Percentiles rank a stretch among this genome's conserved stretches.
These are phyloP conservation scores for Parus major DNA, from an alignment of 2,113 vertebrate species.

Conservation along the genomic window DNA sequence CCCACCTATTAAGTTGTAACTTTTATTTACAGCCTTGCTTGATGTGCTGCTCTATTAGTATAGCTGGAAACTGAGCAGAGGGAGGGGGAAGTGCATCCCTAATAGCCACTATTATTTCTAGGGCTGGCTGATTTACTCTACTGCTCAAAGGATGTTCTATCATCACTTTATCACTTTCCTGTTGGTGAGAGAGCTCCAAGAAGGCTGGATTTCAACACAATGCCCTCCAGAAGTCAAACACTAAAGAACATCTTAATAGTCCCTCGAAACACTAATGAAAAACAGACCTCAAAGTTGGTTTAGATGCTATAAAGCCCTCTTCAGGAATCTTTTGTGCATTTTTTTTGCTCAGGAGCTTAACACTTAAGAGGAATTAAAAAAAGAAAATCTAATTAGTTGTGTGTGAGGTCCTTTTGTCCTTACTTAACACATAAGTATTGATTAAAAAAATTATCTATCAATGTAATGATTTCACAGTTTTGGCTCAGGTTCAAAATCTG, in stretches of 20 bases:
- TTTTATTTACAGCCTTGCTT: constrained; percentile 83
- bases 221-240: constrained; percentile 47
- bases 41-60: constrained; percentile 75
- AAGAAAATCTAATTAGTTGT: constrained; percentile 18
- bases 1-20: constrained; percentile 80
- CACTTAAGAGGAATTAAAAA: not conserved
- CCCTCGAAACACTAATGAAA: not conserved
- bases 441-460: not conserved
- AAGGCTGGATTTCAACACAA: constrained; percentile 46
- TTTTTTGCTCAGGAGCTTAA: constrained; percentile 38
- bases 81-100: constrained; percentile 29
- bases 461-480: not conserved
- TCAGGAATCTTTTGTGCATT: not conserved
- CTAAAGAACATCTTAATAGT: constrained; percentile 26
- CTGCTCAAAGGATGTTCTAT: constrained; percentile 41
- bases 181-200: not conserved
- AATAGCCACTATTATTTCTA: constrained; percentile 67
- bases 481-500: not conserved
- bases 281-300: not conserved
- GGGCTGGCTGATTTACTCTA: constrained; percentile 62
- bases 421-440: not conserved
- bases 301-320: not conserved
- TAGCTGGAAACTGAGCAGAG: constrained; percentile 60
- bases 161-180: not conserved
- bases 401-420: constrained; percentile 20